Base-by-base conservation (phyloP, 2,888 invertebrate species). In the Eupelmus urozonus region DNA sequence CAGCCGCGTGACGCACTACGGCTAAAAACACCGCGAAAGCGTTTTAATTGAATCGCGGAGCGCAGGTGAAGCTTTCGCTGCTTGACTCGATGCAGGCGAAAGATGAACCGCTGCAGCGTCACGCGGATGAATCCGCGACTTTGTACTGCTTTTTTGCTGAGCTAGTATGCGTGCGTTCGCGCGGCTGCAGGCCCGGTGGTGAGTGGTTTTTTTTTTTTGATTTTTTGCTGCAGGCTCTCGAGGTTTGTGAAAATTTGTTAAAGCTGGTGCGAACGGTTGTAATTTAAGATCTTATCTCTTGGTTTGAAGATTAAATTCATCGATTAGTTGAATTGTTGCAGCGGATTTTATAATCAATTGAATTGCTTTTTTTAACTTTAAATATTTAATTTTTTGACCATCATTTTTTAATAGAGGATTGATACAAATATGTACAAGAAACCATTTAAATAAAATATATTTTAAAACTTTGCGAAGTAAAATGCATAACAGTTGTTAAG, bases 31-130 rank as follows among this genome's bases (percentile, higher is more conserved):
- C 51, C 23, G n/a, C 13, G 27, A 1, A 62, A 16, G 27, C 29
- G 51, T 25, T 63, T 49, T 70, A 66, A 53, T 29, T 65, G 25
- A 59, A 70, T 70, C n/a, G 69, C n/a, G 34, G 45, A 45, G 9
- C 1, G 25, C 20, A 27, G 45, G 45, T 45, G 45, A 59, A 45
- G 25, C 57, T 57, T 69, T 69, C 42, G 16, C 29, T 42, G 23
- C 18, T 55, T 55, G 34, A 9, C 7, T 29, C 20, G n/a, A 16
- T 5, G 1, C n/a, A 23, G 9, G 42, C 29, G 27, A 20, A 34
- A 62, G 60, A 55, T 55, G 55, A 69, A 29, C 62, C 59, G 57
- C 45, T 11, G 2, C n/a, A n/a, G n/a, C n/a, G 55, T 57, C 57
- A 49, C 20, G 20, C 59, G 7, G 25, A 45, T 45, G 42, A 62